Base-by-base conservation (phyloP, 2,113 vertebrate genomes). In the Cygnus buccinator region DNA sequence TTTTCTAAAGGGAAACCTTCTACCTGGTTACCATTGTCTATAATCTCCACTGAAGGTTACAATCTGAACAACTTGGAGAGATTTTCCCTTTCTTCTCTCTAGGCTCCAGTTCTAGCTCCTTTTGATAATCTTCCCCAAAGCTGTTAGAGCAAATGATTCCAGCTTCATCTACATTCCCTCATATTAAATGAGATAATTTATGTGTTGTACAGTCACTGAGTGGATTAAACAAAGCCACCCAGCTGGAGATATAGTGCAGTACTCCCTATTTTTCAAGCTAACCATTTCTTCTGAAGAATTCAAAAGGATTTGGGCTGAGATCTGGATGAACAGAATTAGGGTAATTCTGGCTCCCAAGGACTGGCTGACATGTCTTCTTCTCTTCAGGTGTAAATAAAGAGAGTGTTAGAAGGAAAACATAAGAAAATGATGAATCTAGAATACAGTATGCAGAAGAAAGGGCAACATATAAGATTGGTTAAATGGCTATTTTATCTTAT, bases 91-190 rank as follows among this genome's bases (percentile, higher is more conserved):
- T 81, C 55, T 94, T 92, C 78, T 83, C 63, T 77, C 67, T 83
- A 90, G 77, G 90, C 50, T 96, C 77, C 52, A 50, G 44, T 85
- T 87, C 88, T 89, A 95, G 57, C 54, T 96, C 55, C 94, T 96
- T 95, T 90, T 72, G 55, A 90, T 94, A 80, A 94, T 94, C 94
- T 94, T 84, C 79, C 91, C 88, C 89, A 94, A 92, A 93, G 93
- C 93, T 96, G 88, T 94, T 92, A 95, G 95, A 75, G 90, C 82
- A 95, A 94, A 95, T 81, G 43, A 77, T 92, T 94, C 88, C 91
- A 96, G 73, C 71, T 90, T 94, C 72, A 67, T 91, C 92, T 94
- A 77, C 66, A 65, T 75, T 91, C 41, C 35, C 67, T 91, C 62
- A 41, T 89, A 70, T 76, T 80, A 87, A 94, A 90, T 75, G 66